These are phyloP conservation scores for Sorex maritimensis DNA, from an alignment of 2,797 vertebrate genomes.

Conservation along the genomic window DNA sequence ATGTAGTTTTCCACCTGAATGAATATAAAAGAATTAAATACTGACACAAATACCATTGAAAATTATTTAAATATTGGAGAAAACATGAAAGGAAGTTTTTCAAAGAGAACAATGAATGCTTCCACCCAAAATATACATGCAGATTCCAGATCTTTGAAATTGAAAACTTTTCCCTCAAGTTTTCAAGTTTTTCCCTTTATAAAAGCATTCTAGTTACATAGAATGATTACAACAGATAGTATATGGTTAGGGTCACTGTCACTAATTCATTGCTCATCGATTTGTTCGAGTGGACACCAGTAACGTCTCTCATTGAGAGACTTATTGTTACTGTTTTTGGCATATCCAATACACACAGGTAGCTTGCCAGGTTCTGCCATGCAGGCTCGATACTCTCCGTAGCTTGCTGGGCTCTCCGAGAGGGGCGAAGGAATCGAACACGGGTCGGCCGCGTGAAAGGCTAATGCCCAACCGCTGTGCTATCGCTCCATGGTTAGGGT, in stretches of 20 bases:
- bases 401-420: too few relatives aligned
- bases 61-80: background rate
- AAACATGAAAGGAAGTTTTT: background rate
- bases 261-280: too few relatives aligned
- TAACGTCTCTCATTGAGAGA: too few relatives aligned
- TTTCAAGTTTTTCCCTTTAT: background rate
- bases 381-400: too few relatives aligned
- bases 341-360: too few relatives aligned
- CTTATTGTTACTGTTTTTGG: too few relatives aligned
- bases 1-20: background rate
- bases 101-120: background rate
- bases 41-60: background rate
- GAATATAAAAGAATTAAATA: background rate
- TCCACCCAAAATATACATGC: background rate
- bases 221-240: background rate
- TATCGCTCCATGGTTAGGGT: background rate
- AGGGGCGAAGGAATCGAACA: too few relatives aligned
- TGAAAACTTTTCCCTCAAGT: background rate
- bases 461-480: too few relatives aligned
- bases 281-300: too few relatives aligned
- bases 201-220: background rate
- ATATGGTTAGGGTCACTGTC: background rate
- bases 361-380: too few relatives aligned
- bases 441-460: too few relatives aligned
- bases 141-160: background rate